Evolutionary conservation across 2,888 invertebrate species (phyloP).

Genomic region (Ephialtes manifestator): DNA sequence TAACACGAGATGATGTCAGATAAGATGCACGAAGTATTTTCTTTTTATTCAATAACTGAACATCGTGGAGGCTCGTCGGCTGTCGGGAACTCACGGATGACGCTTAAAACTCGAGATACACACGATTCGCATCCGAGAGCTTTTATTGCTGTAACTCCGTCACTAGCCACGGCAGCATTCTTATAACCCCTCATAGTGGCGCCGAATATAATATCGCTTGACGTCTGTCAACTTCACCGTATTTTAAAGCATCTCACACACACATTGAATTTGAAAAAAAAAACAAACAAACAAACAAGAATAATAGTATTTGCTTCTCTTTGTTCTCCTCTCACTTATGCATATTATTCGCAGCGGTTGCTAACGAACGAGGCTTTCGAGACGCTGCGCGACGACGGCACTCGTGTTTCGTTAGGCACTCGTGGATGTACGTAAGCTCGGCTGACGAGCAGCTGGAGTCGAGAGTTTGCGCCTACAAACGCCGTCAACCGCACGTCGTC

Average conservation of each 20-base stretch:
- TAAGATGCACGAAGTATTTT: not conserved
- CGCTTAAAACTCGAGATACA: constrained; percentile 17
- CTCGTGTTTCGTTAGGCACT: constrained; percentile 19
- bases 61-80: not conserved
- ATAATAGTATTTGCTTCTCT: not conserved
- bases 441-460: constrained; percentile 16
- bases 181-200: constrained; percentile 25
- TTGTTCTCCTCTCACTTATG: constrained; percentile 10
- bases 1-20: constrained; percentile 4
- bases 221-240: not conserved
- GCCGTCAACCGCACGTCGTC: constrained; percentile 18
- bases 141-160: not conserved
- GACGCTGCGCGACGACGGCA: constrained; percentile 24
- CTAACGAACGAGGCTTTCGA: constrained; percentile 34
- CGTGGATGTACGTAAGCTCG: constrained; percentile 6
- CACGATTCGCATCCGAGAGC: constrained; percentile 2
- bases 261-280: not conserved
- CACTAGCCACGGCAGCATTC: not conserved
- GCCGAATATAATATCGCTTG: not conserved
- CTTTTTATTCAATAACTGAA: constrained; percentile 29
- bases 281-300: not conserved
- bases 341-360: constrained; percentile 8
- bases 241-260: not conserved
- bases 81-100: not conserved
- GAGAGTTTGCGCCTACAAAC: constrained; percentile 2